phyloP scores from a whole-genome alignment of 2,113 vertebrate genomes.

The Columba livia region DNA sequence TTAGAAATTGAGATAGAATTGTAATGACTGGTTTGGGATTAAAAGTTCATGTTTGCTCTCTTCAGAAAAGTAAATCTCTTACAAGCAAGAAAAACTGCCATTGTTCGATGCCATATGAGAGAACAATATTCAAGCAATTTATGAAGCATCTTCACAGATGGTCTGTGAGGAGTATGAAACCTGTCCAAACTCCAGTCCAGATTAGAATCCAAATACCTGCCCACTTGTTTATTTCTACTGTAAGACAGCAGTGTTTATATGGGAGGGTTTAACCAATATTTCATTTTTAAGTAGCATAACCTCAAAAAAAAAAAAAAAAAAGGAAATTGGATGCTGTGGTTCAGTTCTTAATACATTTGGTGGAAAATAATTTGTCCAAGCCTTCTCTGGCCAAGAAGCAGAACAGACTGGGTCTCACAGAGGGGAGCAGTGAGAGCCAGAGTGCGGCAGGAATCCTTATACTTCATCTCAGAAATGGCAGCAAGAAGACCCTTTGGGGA shows the following conservation, averaged over 20 bases:
- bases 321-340: fast-evolving
- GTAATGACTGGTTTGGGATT: neutral
- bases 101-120: neutral
- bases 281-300: neutral
- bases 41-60: neutral
- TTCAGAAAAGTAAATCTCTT: neutral
- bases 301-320: too few relatives aligned
- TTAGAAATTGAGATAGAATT: neutral
- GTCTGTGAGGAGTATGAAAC: neutral
- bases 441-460: neutral
- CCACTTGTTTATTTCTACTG: neutral
- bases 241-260: neutral
- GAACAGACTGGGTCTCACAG: neutral
- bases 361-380: neutral
- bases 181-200: neutral
- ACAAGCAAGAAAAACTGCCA: neutral
- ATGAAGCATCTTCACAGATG: neutral
- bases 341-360: neutral
- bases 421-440: neutral
- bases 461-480: neutral
- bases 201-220: neutral
- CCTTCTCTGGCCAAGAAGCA: neutral
- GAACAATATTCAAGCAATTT: neutral
- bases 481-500: neutral
- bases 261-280: neutral